phyloP scores from a whole-genome alignment of 2,888 invertebrate species.

The Pharmacophagus antenor region DNA sequence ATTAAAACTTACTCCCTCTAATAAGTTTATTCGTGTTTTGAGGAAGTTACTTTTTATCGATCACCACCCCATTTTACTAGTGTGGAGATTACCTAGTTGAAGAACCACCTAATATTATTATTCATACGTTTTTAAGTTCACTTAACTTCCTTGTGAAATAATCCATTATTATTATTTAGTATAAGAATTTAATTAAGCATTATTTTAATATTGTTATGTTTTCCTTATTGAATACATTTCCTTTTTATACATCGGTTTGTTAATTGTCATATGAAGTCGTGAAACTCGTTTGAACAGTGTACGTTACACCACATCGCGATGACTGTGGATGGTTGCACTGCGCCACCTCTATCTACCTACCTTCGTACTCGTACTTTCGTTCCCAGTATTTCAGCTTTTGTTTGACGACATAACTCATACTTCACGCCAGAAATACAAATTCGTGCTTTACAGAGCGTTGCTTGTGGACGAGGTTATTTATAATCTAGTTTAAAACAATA shows the following conservation, averaged over 20 bases:
- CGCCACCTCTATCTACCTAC: conserved; percentile 2
- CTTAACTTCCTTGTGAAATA: too few species aligned
- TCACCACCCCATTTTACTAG: too few species aligned
- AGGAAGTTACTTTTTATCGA: too few species aligned
- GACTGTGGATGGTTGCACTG: not conserved
- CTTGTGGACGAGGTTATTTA: conserved; percentile 10
- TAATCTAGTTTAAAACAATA: conserved; percentile 1
- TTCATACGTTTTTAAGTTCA: too few species aligned
- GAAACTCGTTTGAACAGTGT: not conserved
- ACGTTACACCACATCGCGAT: conserved; percentile 8
- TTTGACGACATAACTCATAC: conserved; percentile 23
- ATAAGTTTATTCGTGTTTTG: not conserved
- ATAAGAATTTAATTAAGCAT: too few species aligned
- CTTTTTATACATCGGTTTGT: not conserved
- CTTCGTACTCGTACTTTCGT: too few species aligned
- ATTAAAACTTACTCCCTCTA: too few species aligned
- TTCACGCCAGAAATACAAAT: conserved; percentile 17
- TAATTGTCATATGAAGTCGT: not conserved
- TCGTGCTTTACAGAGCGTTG: conserved; percentile 19
- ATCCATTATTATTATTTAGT: too few species aligned
- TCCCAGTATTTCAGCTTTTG: conserved; percentile 20
- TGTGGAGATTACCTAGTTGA: too few species aligned
- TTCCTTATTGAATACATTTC: too few species aligned
- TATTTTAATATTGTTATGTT: too few species aligned
- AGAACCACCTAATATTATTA: too few species aligned